Percentiles rank a stretch among this genome's conserved stretches.
Conservation (phyloP, 2,113 vertebrate genomes). For the Melanostigma gelatinosum region DNA sequence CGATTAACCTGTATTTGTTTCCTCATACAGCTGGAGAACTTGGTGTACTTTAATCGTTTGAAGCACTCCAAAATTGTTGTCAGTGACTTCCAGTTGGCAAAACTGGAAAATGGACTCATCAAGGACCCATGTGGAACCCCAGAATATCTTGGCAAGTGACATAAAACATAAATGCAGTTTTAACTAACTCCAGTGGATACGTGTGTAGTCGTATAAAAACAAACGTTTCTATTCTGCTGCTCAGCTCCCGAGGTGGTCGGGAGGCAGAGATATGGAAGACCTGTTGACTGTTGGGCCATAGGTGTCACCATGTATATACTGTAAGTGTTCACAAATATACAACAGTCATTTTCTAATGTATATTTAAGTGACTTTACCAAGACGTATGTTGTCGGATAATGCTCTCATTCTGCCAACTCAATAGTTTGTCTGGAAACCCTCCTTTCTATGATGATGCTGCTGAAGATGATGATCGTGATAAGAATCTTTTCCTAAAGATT, state of each 20-base stretch:
- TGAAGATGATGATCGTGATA: constrained; percentile 95
- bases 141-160: constrained; percentile 89
- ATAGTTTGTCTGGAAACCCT: constrained; percentile 95
- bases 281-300: constrained; percentile 98
- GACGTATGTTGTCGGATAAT: not conserved
- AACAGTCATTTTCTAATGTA: not conserved
- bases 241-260: constrained; percentile 96
- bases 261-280: constrained; percentile 93
- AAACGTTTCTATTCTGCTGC: not conserved
- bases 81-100: constrained; percentile 98
- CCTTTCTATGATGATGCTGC: constrained; percentile 97
- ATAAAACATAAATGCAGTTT: not conserved
- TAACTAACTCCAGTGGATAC: not conserved
- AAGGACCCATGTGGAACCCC: constrained; percentile 99
- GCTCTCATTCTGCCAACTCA: constrained; percentile 8
- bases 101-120: constrained; percentile 95
- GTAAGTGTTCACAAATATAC: constrained; percentile 81
- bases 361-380: not conserved
- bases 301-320: constrained; percentile 99
- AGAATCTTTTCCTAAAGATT: constrained; percentile 98
- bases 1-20: constrained; percentile 9
- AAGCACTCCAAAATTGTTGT: constrained; percentile 99
- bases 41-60: constrained; percentile 97
- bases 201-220: not conserved
- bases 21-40: constrained; percentile 90